Percentiles rank a stretch among this genome's conserved stretches.
These are phyloP conservation scores for Pachypanchax playfairii DNA, from an alignment of 2,113 vertebrate genomes.

Conservation along the genomic window DNA sequence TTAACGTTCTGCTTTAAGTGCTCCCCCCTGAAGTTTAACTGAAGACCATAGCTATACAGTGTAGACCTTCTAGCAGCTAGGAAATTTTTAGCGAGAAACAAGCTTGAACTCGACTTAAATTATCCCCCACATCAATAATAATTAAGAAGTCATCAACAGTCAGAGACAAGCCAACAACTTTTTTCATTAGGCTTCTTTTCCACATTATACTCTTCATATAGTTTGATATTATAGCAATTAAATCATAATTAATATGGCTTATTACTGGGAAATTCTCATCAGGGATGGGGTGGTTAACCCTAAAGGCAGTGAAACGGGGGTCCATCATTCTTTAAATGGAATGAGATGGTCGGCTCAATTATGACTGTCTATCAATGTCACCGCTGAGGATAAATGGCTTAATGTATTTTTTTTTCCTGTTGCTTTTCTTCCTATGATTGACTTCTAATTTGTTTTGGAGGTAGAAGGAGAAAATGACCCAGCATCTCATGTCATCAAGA, in stretches of 20 bases:
- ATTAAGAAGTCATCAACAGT: conserved; percentile 74
- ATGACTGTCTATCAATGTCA: conserved; percentile 79
- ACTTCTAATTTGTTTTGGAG: conserved; percentile 75
- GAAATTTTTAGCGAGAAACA: no score
- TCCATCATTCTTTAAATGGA: conserved; percentile 72
- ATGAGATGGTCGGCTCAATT: conserved; percentile 76
- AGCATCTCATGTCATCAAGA: conserved; percentile 53
- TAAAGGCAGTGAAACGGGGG: conserved; percentile 59
- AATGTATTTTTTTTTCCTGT: conserved; percentile 27
- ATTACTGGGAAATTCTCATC: conserved; percentile 79
- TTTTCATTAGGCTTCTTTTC: conserved; percentile 71
- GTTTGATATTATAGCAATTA: conserved; percentile 81
- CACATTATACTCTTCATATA: conserved; percentile 71
- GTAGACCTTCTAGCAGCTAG: no score
- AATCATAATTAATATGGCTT: conserved; percentile 80
- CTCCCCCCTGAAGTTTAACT: no score
- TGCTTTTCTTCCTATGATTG: conserved; percentile 56
- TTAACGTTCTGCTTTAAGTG: no score
- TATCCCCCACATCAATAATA: conserved; percentile 78
- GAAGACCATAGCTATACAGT: no score
- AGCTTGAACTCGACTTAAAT: conserved; percentile 34
- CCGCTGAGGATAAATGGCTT: conserved; percentile 66
- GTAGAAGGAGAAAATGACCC: conserved; percentile 42
- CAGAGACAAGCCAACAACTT: conserved; percentile 61
- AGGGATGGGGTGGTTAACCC: conserved; percentile 63